Percentiles rank a stretch among this genome's conserved stretches.
Evolutionary conservation across 1,140 invertebrate species (phyloP).

Genomic region (Cydia splendana): DNA sequence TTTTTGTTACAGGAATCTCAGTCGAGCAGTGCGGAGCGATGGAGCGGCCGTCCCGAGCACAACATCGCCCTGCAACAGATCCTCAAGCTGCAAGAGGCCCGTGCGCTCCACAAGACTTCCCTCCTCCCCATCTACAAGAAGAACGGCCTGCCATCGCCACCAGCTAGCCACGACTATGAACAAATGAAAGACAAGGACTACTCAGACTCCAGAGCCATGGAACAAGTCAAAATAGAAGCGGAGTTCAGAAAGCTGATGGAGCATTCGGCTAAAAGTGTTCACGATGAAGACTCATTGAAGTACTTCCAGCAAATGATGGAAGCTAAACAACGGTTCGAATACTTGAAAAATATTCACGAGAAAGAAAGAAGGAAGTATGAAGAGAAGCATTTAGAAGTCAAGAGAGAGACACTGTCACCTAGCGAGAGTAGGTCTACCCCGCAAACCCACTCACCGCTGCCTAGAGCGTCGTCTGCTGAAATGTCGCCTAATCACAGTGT

Average conservation of each 20-base stretch:
- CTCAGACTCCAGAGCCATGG: slow-evolving; percentile 58
- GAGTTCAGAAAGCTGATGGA: slow-evolving; percentile 77
- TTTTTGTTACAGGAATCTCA: slow-evolving; percentile 75
- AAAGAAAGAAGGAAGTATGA: slow-evolving; percentile 52
- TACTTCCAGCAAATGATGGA: slow-evolving; percentile 76
- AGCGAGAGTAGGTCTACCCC: slow-evolving; percentile 50
- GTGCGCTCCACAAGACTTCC: slow-evolving; percentile 74
- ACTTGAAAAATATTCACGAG: slow-evolving; percentile 60
- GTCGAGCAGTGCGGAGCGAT: slow-evolving; percentile 69
- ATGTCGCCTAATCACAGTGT: slow-evolving; percentile 62
- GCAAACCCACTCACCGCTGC: slow-evolving; percentile 51
- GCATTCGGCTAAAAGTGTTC: slow-evolving; percentile 61
- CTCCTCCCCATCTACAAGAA: slow-evolving; percentile 74
- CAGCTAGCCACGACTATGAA: slow-evolving; percentile 56
- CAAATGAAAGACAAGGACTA: slow-evolving; percentile 51
- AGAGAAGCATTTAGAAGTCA: slow-evolving; percentile 49
- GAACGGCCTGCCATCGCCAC: slow-evolving; percentile 66
- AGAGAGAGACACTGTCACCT: slow-evolving; percentile 60
- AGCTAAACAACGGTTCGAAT: slow-evolving; percentile 65
- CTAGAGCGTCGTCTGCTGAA: slow-evolving; percentile 59
- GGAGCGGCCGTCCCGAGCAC: slow-evolving; percentile 70
- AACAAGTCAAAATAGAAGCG: slow-evolving; percentile 72
- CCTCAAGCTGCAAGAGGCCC: slow-evolving; percentile 73
- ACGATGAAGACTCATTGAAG: slow-evolving; percentile 71
- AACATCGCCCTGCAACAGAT: slow-evolving; percentile 73